These are phyloP conservation scores for Pelodytes ibericus DNA, from an alignment of 2,797 vertebrate genomes.

Conservation along the genomic window DNA sequence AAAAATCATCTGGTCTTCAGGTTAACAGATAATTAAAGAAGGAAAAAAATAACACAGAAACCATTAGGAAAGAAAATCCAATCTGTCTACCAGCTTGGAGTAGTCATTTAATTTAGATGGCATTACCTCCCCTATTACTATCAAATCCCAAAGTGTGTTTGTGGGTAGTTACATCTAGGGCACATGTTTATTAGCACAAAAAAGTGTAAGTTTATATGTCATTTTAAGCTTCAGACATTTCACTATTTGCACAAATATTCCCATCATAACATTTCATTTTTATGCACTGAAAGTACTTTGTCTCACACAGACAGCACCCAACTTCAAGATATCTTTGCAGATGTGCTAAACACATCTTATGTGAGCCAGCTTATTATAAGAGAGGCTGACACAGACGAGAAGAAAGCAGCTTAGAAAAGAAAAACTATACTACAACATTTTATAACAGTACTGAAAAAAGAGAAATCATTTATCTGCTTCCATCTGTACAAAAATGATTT, in stretches of 20 bases:
- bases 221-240: constrained; percentile 9
- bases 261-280: constrained; percentile 6
- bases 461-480: no score
- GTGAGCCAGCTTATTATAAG: constrained; percentile 27
- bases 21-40: constrained; percentile 53
- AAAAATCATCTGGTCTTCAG: constrained; percentile 51
- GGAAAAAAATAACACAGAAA: constrained; percentile 38
- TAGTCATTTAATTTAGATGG: constrained; percentile 42
- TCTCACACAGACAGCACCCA: constrained; percentile 20
- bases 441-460: no score
- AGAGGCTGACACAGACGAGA: constrained; percentile 9
- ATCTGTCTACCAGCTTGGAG: constrained; percentile 52
- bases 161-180: not conserved
- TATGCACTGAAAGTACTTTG: not conserved
- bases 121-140: constrained; percentile 38
- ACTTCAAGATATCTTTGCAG: constrained; percentile 40
- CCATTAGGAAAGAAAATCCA: constrained; percentile 52
- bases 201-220: constrained; percentile 24
- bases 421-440: no score
- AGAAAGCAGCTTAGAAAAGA: constrained; percentile 23
- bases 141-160: constrained; percentile 22
- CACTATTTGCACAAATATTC: not conserved
- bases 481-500: no score
- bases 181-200: constrained; percentile 26
- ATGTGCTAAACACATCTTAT: constrained; percentile 28